Percentiles rank a stretch among this genome's conserved stretches.
These are phyloP conservation scores for Hycleus cichorii DNA, from an alignment of 1,140 invertebrate genomes.

Conservation along the genomic window DNA sequence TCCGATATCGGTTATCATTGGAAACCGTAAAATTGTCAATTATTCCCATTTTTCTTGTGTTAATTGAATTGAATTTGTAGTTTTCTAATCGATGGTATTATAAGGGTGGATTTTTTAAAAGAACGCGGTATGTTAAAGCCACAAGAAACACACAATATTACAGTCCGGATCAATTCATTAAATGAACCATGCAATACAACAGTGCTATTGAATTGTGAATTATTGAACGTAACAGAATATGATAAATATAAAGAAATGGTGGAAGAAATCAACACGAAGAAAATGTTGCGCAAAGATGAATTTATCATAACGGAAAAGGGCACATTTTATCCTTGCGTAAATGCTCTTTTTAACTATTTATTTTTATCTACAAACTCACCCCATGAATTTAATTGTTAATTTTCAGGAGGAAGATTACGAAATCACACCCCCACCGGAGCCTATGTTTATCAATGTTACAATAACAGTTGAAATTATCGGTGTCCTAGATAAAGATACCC, in stretches of 20 bases:
- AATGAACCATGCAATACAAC: not conserved
- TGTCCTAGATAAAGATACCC: not conserved
- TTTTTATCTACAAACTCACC: too few species aligned
- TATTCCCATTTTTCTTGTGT: not conserved
- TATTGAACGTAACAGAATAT: not conserved
- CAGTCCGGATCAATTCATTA: slow-evolving; percentile 4
- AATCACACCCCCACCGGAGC: slow-evolving; percentile 3
- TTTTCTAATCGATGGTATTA: slow-evolving; percentile 1
- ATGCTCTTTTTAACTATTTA: not conserved
- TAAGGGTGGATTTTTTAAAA: not conserved
- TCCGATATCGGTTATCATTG: slow-evolving; percentile 21
- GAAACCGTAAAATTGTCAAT: slow-evolving; percentile 7
- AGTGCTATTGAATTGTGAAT: not conserved
- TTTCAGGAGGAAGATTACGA: not conserved
- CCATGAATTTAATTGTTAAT: not conserved
- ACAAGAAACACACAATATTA: slow-evolving; percentile 2
- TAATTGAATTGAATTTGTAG: not conserved
- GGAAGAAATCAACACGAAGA: not conserved
- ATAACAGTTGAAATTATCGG: slow-evolving; percentile 3
- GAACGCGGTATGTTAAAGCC: slow-evolving; percentile 7
- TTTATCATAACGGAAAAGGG: not conserved
- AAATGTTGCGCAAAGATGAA: not conserved
- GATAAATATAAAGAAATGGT: not conserved
- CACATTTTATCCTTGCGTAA: not conserved
- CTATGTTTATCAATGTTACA: not conserved